A percentile compares a stretch with the other conserved stretches of the same genome.
Evolutionary conservation across 2,888 invertebrate genomes (phyloP).

Genomic region (Cyrtodaria siliqua): DNA sequence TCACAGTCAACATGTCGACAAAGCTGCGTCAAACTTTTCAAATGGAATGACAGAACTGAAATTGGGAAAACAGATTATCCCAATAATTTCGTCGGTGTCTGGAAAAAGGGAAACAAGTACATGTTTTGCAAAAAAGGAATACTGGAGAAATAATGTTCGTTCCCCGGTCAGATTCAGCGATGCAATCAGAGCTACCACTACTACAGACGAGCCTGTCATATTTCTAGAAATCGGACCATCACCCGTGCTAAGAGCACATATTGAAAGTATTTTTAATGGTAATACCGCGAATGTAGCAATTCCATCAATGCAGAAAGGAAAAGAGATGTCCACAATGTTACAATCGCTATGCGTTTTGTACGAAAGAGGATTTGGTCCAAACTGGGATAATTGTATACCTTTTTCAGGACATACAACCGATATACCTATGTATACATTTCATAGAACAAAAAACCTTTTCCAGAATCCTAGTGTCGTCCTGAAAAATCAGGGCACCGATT

Average conservation of each 20-base stretch:
- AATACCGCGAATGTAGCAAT: background rate
- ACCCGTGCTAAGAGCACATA: slow-evolving; percentile 38
- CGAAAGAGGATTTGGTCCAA: slow-evolving; percentile 2
- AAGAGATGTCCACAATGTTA: slow-evolving; percentile 6
- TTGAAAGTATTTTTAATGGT: slow-evolving; percentile 20
- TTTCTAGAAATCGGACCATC: slow-evolving; percentile 54
- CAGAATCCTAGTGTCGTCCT: background rate
- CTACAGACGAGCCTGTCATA: slow-evolving; percentile 43
- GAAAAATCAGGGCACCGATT: background rate
- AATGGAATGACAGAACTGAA: background rate
- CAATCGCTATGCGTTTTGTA: slow-evolving; percentile 5
- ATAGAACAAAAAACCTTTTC: background rate
- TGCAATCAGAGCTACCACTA: slow-evolving; percentile 40
- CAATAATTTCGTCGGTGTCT: slow-evolving; percentile 33
- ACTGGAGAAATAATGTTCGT: slow-evolving; percentile 68
- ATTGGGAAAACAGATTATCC: background rate
- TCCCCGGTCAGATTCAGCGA: slow-evolving; percentile 63
- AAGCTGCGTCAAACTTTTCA: slow-evolving; percentile 33
- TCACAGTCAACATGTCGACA: slow-evolving; percentile 61
- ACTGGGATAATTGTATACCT: slow-evolving; percentile 16
- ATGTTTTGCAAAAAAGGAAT: slow-evolving; percentile 14
- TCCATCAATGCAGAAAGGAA: slow-evolving; percentile 24
- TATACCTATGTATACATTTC: slow-evolving; percentile 54
- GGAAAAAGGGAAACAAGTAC: slow-evolving; percentile 14
- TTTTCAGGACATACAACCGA: slow-evolving; percentile 16